phyloP scores from a whole-genome alignment of 2,888 invertebrate species.

The Amorpha juglandis region DNA sequence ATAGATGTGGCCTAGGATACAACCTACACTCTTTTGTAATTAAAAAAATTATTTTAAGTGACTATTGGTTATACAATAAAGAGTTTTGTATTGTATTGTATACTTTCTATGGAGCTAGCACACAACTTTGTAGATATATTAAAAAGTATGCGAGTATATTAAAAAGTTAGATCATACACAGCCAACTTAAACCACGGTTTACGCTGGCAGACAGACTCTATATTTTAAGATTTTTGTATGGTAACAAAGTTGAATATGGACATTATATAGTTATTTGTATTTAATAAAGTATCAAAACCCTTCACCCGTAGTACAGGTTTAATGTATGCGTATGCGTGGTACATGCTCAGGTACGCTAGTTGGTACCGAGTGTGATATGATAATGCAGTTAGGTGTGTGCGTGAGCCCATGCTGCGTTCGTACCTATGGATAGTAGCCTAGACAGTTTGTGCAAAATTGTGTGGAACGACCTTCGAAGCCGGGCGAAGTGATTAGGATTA shows the following conservation, averaged over 20 bases:
- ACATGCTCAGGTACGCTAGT: slow-evolving; percentile 61
- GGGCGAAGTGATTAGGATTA: background rate
- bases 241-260: background rate
- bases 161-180: no score
- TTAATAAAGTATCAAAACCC: slow-evolving; percentile 60
- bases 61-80: no score
- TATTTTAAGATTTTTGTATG: no score
- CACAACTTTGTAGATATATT: no score
- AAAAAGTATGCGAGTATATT: no score
- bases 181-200: no score
- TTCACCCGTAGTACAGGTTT: slow-evolving; percentile 53
- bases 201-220: no score
- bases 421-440: slow-evolving; percentile 31
- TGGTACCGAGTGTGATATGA: slow-evolving; percentile 61
- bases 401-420: slow-evolving; percentile 43
- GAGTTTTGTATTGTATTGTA: no score
- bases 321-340: slow-evolving; percentile 73
- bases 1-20: no score
- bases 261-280: slow-evolving; percentile 36
- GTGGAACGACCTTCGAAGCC: background rate
- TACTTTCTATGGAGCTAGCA: no score
- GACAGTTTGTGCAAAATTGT: background rate
- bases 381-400: slow-evolving; percentile 53
- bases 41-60: no score
- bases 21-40: no score